These are phyloP conservation scores for Promerops cafer DNA, from an alignment of 2,113 vertebrate genomes.

Conservation along the genomic window DNA sequence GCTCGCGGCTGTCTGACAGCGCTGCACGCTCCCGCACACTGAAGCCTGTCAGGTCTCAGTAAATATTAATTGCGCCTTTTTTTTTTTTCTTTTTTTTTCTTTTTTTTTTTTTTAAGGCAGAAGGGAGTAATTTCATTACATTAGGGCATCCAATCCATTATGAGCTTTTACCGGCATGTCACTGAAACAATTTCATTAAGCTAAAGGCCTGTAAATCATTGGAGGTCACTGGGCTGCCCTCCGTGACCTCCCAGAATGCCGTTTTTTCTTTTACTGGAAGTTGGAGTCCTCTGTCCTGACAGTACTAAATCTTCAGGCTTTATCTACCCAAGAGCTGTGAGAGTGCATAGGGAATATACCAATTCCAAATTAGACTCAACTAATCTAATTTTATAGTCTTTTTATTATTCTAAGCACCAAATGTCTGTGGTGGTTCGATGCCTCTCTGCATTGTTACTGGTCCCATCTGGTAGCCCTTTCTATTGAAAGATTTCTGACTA, in stretches of 20 bases:
- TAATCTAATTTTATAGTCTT: slow-evolving; percentile 93
- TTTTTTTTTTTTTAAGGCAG: slow-evolving; percentile 80
- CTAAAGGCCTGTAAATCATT: slow-evolving; percentile 98
- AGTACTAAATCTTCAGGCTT: slow-evolving; percentile 80
- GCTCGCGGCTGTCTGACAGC: slow-evolving; percentile 74
- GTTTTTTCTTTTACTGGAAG: slow-evolving; percentile 89
- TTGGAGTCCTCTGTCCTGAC: slow-evolving; percentile 80
- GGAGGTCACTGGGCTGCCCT: slow-evolving; percentile 86
- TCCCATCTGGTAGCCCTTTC: slow-evolving; percentile 83
- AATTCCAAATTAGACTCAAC: slow-evolving; percentile 82
- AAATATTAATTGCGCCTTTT: slow-evolving; percentile 97
- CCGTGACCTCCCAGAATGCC: slow-evolving; percentile 80
- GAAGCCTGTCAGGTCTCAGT: slow-evolving; percentile 91
- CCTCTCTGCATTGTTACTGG: slow-evolving; percentile 77
- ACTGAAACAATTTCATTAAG: slow-evolving; percentile 99
- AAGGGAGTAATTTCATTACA: slow-evolving; percentile 99
- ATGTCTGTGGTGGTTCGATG: slow-evolving; percentile 85
- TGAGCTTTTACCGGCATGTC: slow-evolving; percentile 99
- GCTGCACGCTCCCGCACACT: slow-evolving; percentile 71
- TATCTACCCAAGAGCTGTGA: slow-evolving; percentile 77
- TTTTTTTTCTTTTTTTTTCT: neutral
- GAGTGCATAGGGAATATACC: slow-evolving; percentile 77
- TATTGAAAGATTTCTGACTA: slow-evolving; percentile 72
- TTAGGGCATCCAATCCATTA: slow-evolving; percentile 99
- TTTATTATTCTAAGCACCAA: slow-evolving; percentile 94